Evolutionary conservation across 2,888 invertebrate species (phyloP), one percentile per base, ranked within the genome.

Genomic region (Cynaeus angustus): DNA sequence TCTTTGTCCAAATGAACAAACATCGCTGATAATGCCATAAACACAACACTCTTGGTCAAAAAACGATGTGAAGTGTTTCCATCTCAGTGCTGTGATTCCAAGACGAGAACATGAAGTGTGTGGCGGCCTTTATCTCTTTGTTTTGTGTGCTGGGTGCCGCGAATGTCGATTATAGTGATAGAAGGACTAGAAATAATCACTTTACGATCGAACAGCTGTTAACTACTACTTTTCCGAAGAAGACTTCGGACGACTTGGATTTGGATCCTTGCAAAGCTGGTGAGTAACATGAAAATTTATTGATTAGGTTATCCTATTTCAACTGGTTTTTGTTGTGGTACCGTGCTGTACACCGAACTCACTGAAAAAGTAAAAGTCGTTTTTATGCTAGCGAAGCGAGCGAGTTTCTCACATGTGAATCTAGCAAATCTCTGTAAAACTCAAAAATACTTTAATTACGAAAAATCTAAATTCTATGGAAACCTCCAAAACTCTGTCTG

Each of bases 221-320:
- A 79, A 88, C 85, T 62, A 88, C 85, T 64, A 86, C 87, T 74
- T 94, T 92, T 79, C 90, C 91, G 48, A 87, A 87, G 71, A 91
- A 90, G 81, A 89, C 91, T 69, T 93, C 93, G 46, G 88, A 88
- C 72, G 95, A 95, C 83, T 85, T 93, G 74, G 93, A 95, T 82
- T 86, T 94, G 88, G 95, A 95, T 86, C 92, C 95, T 65, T 95
- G 95, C 86, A 95, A 95, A 89, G 92, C 94, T 83, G 92, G 95
- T 95, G 86, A 90, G 91, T 86, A 55, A 28, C 16, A 1, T 38
- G 21, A 26, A 5, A 48, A 37, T 50, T 14, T 28, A n/a, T n/a
- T n/a, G n/a, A n/a, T n/a, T n/a, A n/a, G n/a, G n/a, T n/a, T n/a
- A n/a, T n/a, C n/a, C n/a, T n/a, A n/a, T n/a, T n/a, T n/a, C n/a